Base-by-base conservation (phyloP, 2,888 invertebrate genomes). In the Ophion costatus region DNA sequence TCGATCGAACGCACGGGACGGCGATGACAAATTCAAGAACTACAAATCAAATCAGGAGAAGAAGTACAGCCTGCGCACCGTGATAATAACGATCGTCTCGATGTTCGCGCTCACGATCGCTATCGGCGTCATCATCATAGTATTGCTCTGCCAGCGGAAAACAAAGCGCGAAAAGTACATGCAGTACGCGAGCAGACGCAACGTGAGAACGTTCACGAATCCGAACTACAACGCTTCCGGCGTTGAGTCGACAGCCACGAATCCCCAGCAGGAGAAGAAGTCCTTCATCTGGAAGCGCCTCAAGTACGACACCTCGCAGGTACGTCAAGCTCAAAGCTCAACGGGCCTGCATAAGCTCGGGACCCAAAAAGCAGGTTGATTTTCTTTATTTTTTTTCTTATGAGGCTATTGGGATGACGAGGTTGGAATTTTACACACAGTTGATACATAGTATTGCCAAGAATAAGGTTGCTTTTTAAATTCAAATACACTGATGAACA, bases 121-220 rank as follows among this genome's bases (percentile, higher is more conserved):
- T 14, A 92, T 93, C 56, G 88, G 93, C 56, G 90, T 91, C 5
- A 89, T 90, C 6, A 92, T 92, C 38, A 88, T 92, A 11, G 89
- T 91, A 42, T 84, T 95, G 10, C 94, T 95, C 42, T 93, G 95
- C 90, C 91, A 95, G 90, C 93, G 94, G 89, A 90, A 94, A 91
- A 91, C 91, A 88, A 88, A 94, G 85, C 91, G 92, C 66, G 94
- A 96, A 93, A 94, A 95, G 91, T 94, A 95, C 93, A 88, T 95
- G 92, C 77, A 74, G 73, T 93, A 95, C 85, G 94, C 95, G 7
- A 95, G 95, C 42, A 95, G 96, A 24, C 95, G 96, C 88, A 97
- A 97, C 64, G 97, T 97, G 29, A 95, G 98, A 89, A 97, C 97
- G 0, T 98, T 98, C 94, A 96, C 98, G 67, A 98, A 98, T 94